phyloP scores from a whole-genome alignment of 2,888 invertebrate genomes.

The Junonia oenone region DNA sequence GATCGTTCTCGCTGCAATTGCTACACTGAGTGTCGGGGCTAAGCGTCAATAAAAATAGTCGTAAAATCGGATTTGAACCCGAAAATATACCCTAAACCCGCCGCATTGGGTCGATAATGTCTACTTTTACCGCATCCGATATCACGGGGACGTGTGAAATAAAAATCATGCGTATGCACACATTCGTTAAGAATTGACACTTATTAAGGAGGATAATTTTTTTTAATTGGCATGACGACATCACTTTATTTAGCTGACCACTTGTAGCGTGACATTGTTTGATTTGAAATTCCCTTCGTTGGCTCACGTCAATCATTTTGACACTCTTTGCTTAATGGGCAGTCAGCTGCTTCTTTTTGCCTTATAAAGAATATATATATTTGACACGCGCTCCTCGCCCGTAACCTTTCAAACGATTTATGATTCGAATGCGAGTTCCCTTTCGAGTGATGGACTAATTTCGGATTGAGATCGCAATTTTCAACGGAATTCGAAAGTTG shows the following conservation, averaged over 20 bases:
- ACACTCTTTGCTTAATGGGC: constrained; percentile 32
- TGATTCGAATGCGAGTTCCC: constrained; percentile 6
- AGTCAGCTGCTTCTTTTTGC: constrained; percentile 29
- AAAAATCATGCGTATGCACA: constrained; percentile 78
- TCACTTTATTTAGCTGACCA: constrained; percentile 65
- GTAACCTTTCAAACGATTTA: constrained; percentile 18
- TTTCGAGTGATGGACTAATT: constrained; percentile 13
- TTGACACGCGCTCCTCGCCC: constrained; percentile 13
- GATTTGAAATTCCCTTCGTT: constrained; percentile 64
- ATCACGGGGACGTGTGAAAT: constrained; percentile 71
- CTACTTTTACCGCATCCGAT: constrained; percentile 33
- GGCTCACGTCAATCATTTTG: constrained; percentile 41
- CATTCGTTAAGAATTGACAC: constrained; percentile 80
- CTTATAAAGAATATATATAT: constrained; percentile 25
- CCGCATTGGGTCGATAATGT: constrained; percentile 40
- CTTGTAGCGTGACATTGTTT: constrained; percentile 59
- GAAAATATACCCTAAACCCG: constrained; percentile 42
- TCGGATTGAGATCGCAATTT: constrained; percentile 10
- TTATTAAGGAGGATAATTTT: constrained; percentile 77
- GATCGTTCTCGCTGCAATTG: constrained; percentile 56
- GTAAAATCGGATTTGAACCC: constrained; percentile 44
- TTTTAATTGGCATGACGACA: constrained; percentile 79
- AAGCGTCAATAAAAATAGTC: constrained; percentile 78
- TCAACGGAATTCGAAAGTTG: constrained; percentile 8
- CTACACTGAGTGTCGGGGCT: constrained; percentile 70